These are phyloP conservation scores for human DNA, from an alignment of 2,113 vertebrate species.

Conservation along the genomic window GRCh38 chr11:59299001-59299500, in stretches of 20 bases:
- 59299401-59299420: background rate
- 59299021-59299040: no score
- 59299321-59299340: background rate
- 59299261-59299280: background rate
- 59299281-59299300: fast-evolving
- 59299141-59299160: no score
- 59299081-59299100: no score
- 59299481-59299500: background rate
- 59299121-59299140: no score
- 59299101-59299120: no score
- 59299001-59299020: no score
- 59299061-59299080: no score
- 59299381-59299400: background rate
- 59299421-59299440: background rate
- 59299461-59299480: background rate
- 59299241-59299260: background rate
- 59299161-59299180: no score
- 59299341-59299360: background rate
- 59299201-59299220: no score
- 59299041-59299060: no score
- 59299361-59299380: background rate
- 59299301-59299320: background rate
- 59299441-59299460: background rate
- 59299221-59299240: fast-evolving
- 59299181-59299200: no score